Percentiles rank a stretch among this genome's conserved stretches.
These are phyloP conservation scores for Harpalus rufipes DNA, from an alignment of 2,888 invertebrate species.

Conservation along the genomic window DNA sequence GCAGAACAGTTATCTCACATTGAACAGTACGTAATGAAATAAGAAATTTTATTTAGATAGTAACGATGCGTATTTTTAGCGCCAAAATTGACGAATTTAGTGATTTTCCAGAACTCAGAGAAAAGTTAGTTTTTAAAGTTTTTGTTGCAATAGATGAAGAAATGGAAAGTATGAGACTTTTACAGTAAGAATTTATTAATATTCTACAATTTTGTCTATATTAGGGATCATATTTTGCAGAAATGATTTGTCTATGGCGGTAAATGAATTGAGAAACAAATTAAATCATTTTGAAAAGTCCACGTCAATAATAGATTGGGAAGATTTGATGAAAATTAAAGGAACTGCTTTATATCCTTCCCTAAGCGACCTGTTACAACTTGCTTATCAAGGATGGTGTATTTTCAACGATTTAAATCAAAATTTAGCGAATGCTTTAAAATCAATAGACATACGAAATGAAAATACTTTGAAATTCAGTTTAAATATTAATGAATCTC, in stretches of 20 bases:
- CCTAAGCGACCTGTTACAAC: slow-evolving; percentile 49
- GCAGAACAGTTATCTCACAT: slow-evolving; percentile 51
- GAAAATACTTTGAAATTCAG: slow-evolving; percentile 29
- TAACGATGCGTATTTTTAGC: slow-evolving; percentile 27
- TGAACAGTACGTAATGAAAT: slow-evolving; percentile 45
- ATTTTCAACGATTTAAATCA: slow-evolving; percentile 56
- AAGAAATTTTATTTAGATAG: not conserved
- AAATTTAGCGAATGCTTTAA: slow-evolving; percentile 54
- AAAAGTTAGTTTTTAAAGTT: slow-evolving; percentile 55
- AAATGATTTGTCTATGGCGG: not conserved
- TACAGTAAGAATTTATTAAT: slow-evolving; percentile 49
- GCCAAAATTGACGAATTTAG: slow-evolving; percentile 51
- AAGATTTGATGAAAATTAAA: slow-evolving; percentile 15
- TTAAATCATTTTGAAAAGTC: slow-evolving; percentile 54
- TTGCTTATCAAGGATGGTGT: slow-evolving; percentile 53
- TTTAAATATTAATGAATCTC: slow-evolving; percentile 4
- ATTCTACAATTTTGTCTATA: slow-evolving; percentile 5
- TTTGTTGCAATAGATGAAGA: slow-evolving; percentile 60
- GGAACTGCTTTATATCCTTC: slow-evolving; percentile 58
- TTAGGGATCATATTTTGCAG: not conserved
- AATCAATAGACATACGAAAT: slow-evolving; percentile 56
- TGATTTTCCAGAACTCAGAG: slow-evolving; percentile 62
- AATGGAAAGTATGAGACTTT: slow-evolving; percentile 29
- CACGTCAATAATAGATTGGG: slow-evolving; percentile 53
- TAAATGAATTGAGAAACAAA: slow-evolving; percentile 58